Percentiles rank a stretch among this genome's conserved stretches.
These are phyloP conservation scores for Yoshiicerus persimilis DNA, from an alignment of 1,140 invertebrate species.

Conservation along the genomic window DNA sequence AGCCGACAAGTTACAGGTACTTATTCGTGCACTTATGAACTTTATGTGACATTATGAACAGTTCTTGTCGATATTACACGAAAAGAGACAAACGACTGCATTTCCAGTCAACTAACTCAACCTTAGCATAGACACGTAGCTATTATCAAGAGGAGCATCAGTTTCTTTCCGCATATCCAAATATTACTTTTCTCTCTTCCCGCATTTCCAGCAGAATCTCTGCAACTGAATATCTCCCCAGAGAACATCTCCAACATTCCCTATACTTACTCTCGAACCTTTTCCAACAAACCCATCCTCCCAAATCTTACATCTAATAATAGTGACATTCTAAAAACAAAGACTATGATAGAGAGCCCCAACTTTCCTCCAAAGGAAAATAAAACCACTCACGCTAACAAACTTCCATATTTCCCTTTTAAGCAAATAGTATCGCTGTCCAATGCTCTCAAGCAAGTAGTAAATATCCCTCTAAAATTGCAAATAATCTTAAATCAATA, in stretches of 20 bases:
- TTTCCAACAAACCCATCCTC: neutral
- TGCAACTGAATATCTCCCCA: neutral
- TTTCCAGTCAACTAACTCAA: neutral
- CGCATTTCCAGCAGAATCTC: neutral
- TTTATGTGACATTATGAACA: neutral
- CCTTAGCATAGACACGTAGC: neutral
- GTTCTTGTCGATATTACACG: neutral
- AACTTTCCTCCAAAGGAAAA: neutral
- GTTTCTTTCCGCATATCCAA: neutral
- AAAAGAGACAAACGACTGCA: neutral
- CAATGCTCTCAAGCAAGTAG: no score
- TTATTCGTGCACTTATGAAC: neutral
- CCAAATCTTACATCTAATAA: neutral
- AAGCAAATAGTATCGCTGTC: no score
- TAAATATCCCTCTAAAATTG: no score
- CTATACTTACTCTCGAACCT: neutral
- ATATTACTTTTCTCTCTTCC: neutral
- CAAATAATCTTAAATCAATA: no score
- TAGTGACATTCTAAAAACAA: neutral
- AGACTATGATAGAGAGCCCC: neutral
- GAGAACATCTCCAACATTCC: neutral
- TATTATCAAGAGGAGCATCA: neutral
- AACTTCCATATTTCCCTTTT: neutral
- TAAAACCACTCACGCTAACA: neutral
- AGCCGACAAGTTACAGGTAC: neutral